Conservation (phyloP, 1,140 invertebrate genomes). For the Capitella teleta region DNA sequence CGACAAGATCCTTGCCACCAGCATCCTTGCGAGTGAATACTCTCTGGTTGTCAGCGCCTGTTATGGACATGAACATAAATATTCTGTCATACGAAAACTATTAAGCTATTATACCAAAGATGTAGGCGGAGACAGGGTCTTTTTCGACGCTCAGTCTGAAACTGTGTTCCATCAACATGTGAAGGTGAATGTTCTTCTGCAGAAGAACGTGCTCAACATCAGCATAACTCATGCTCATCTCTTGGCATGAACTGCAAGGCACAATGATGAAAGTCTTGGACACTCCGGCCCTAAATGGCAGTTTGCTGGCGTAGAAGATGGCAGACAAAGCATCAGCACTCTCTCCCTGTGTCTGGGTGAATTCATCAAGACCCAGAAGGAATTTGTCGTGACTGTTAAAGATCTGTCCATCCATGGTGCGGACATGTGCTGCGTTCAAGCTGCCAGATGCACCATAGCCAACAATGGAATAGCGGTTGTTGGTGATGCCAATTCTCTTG, state of each 20-base stretch:
- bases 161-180: slow-evolving; percentile 58
- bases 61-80: too few species aligned
- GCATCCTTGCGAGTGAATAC: slow-evolving; percentile 69
- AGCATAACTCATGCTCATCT: slow-evolving; percentile 56
- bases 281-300: slow-evolving; percentile 68
- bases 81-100: too few species aligned
- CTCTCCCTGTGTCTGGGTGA: slow-evolving; percentile 6
- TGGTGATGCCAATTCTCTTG: too few species aligned
- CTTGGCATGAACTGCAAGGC: slow-evolving; percentile 59
- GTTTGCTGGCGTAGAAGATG: slow-evolving; percentile 57
- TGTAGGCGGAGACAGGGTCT: too few species aligned
- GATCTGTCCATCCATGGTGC: slow-evolving; percentile 42
- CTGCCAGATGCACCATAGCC: slow-evolving; percentile 64
- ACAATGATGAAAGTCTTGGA: slow-evolving; percentile 72
- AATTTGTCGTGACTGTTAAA: slow-evolving; percentile 34
- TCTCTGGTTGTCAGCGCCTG: slow-evolving; percentile 57
- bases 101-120: too few species aligned
- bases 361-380: slow-evolving; percentile 22
- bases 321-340: slow-evolving; percentile 50
- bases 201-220: slow-evolving; percentile 60
- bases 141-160: too few species aligned
- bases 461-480: slow-evolving; percentile 61
- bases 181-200: slow-evolving; percentile 66
- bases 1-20: slow-evolving; percentile 45
- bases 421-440: slow-evolving; percentile 54